A percentile compares a stretch with the other conserved stretches of the same genome.
Evolutionary conservation across 2,113 vertebrate species (phyloP).

Genomic region (Carassius auratus): DNA sequence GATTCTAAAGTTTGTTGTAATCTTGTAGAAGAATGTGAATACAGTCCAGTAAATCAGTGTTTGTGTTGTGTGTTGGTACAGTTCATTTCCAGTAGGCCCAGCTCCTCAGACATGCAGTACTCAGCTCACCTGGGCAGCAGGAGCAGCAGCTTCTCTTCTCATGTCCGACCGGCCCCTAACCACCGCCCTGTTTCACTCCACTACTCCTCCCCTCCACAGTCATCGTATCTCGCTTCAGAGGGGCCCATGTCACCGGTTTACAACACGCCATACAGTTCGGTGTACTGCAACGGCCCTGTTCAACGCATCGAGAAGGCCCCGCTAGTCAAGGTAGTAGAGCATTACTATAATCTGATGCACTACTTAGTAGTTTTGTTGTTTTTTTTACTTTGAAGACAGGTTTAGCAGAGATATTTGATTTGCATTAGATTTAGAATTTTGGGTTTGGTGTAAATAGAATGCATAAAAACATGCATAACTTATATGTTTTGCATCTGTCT

Average conservation of each 20-base stretch:
- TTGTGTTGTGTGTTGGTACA: constrained; percentile 60
- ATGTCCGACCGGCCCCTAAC: constrained; percentile 64
- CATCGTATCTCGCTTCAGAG: constrained; percentile 61
- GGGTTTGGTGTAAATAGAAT: constrained; percentile 12
- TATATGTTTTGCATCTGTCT: constrained; percentile 28
- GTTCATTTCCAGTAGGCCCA: constrained; percentile 76
- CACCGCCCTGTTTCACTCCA: constrained; percentile 65
- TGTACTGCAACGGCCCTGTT: constrained; percentile 48
- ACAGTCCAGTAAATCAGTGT: neutral
- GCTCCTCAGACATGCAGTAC: constrained; percentile 67
- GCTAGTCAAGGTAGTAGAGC: constrained; percentile 71
- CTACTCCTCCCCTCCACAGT: constrained; percentile 73
- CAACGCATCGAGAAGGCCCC: constrained; percentile 68
- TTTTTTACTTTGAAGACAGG: too few relatives aligned
- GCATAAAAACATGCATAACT: constrained; percentile 25
- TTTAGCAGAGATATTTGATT: neutral
- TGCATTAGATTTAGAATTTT: neutral
- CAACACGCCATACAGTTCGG: constrained; percentile 75
- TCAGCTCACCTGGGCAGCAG: constrained; percentile 68
- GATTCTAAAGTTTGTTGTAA: neutral
- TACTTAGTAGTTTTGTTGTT: too few relatives aligned
- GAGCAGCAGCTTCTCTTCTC: constrained; percentile 77
- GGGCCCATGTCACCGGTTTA: constrained; percentile 73
- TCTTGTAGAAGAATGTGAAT: neutral
- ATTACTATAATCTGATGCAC: too few relatives aligned